Conservation (phyloP, 2,113 vertebrate genomes). For the Micromys minutus region DNA sequence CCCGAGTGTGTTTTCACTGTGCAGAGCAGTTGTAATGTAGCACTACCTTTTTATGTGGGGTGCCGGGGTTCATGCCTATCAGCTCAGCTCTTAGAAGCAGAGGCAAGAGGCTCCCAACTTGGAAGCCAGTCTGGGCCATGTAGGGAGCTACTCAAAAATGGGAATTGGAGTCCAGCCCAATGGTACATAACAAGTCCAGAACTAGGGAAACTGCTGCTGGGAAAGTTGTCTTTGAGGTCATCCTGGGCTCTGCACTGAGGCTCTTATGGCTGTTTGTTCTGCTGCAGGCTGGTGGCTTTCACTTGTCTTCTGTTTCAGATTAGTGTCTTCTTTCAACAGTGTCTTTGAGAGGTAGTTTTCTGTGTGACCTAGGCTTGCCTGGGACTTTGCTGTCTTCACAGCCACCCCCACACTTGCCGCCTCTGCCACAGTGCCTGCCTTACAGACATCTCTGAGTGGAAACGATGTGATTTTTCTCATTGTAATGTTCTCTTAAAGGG, state of each 20-base stretch:
- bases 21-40: slow-evolving; percentile 20
- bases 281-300: background rate
- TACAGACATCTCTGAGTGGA: background rate
- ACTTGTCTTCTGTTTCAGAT: slow-evolving; percentile 37
- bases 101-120: background rate
- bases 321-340: background rate
- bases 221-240: background rate
- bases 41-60: background rate
- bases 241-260: background rate
- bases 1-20: background rate
- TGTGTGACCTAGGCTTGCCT: background rate
- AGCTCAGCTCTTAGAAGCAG: background rate
- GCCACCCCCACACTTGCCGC: background rate
- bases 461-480: slow-evolving; percentile 9
- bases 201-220: background rate
- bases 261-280: background rate
- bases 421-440: background rate
- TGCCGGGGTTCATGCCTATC: background rate
- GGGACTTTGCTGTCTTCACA: background rate
- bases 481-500: background rate
- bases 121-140: background rate
- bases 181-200: background rate
- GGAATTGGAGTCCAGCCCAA: background rate
- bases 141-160: background rate
- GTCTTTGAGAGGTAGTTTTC: background rate